A percentile compares a stretch with the other conserved stretches of the same genome.
phyloP scores from a whole-genome alignment of 35 echinoderm and acorn worm species.

The Strongylocentrotus purpuratus region DNA sequence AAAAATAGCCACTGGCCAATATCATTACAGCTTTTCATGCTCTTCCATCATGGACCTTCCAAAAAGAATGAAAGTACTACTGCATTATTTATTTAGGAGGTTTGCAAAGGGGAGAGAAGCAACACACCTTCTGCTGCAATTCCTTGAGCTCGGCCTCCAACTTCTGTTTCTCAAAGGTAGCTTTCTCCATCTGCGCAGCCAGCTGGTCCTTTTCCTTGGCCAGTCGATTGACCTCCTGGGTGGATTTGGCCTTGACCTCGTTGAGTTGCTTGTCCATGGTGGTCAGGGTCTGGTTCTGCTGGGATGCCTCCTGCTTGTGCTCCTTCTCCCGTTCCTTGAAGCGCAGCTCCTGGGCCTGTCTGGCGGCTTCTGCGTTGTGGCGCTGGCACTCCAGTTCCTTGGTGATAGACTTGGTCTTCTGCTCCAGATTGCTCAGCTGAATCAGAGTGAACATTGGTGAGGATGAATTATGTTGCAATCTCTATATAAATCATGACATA shows the following conservation, averaged over 20 bases:
- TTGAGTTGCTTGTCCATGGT: constrained; percentile 66
- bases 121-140: constrained; percentile 54
- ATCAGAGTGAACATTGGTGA: background rate
- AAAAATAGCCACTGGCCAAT: no score
- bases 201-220: constrained; percentile 72
- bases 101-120: background rate
- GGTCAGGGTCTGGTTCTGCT: constrained; percentile 69
- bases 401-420: constrained; percentile 75
- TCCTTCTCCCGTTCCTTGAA: constrained; percentile 91
- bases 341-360: constrained; percentile 62
- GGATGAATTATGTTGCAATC: background rate
- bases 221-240: constrained; percentile 74
- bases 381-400: constrained; percentile 93
- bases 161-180: constrained; percentile 59
- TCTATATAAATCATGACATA: background rate
- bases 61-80: no score
- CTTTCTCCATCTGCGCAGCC: constrained; percentile 76
- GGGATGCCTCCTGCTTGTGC: constrained; percentile 78
- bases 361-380: constrained; percentile 87
- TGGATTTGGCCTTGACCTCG: constrained; percentile 67
- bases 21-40: no score
- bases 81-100: background rate
- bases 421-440: constrained; percentile 71
- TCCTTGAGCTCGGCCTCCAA: constrained; percentile 74
- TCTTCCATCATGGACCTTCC: no score